Base-by-base conservation (phyloP, 2,797 vertebrate species). In the Chaunax sp. region DNA sequence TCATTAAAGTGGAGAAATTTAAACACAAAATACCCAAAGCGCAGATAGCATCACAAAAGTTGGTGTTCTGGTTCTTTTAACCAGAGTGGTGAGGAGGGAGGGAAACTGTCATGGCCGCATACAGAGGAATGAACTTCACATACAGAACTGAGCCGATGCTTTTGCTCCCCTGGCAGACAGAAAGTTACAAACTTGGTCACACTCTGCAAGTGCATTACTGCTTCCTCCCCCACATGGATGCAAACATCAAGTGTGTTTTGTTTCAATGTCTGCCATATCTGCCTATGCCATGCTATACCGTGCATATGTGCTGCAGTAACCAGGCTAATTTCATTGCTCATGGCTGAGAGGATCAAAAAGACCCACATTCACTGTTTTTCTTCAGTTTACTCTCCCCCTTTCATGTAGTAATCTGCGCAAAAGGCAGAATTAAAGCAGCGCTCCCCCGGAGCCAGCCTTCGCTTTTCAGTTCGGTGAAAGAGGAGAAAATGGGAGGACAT, bases 321-420 rank as follows among this genome's bases (percentile, higher is more conserved):
- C 70, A 26, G 72, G 73, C 74, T 83, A 80, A 89, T 89, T 87
- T 73, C 52, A 84, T 87, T 86, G 73, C 83, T 87, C 86, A 84
- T 88, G 89, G 83, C 66, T 80, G 71, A 86, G 56, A 82, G 83
- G 83, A 90, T 92, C 78, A 89, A 90, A 92, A 86, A 80, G 60
- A 82, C 58, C 71, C 77, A 59, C 61, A 76, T 80, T 85, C 51
- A 43, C 54, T 70, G 67, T 80, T 84, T 86, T 72, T 70, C 70
- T 65, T 60, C 75, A 45, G 50, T 83, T 86, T 70, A 75, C 77
- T 80, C 64, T 81, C 72, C 37, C 45, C 46, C 62, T 86, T 90
- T 89, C 75, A 92, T 70, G 87, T 78, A 60, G 62, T 85, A 90
- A 91, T 86, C 76, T 78, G 85, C 30, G 26, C 80, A 86, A 87